Evolutionary conservation across 2,113 vertebrate species (phyloP), one percentile per base, ranked within the genome.

Genomic region (Galeopterus variegatus): DNA sequence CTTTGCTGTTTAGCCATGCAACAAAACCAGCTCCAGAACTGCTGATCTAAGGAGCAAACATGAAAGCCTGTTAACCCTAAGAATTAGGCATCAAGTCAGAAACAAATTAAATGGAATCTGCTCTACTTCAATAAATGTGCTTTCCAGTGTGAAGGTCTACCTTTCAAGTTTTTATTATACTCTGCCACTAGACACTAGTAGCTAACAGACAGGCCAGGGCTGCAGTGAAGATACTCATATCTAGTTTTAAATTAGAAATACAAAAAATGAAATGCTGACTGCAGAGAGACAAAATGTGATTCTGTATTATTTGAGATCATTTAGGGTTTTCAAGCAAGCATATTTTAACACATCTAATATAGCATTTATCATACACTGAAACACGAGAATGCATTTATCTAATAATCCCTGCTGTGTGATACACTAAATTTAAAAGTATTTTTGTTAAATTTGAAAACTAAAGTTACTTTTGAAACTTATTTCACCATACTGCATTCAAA

Each of bases 81-180:
- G 94, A 92, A 97, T 93, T 73, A 97, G 95, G 91, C 85, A 96
- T 89, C 90, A 95, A 98, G 84, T 85, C 77, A 77, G 96, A 88
- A 95, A 91, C 95, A 98, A 97, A 98, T 92, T 98, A 97, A 96
- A 97, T 45, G 94, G 90, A 96, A 95, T 95, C 97, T 96, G 94
- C 89, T 96, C 96, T 92, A 95, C 60, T 97, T 98, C 96, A 98
- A 98, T 98, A 97, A 92, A 95, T 93, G 84, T 76, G 93, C 80
- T 94, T 96, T 77, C 69, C 70, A 69, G 64, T 48, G 88, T 64
- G 93, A 97, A 98, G 77, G 94, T 64, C 77, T 85, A 92, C 81
- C 58, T 93, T 95, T 94, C 93, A 97, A 98, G 79, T 97, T 97
- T 97, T 90, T 85, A 83, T 90, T 2, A 0, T n/a, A 92, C 31